Base-by-base conservation (phyloP, 2,113 vertebrate species). In the Zosterops lateralis region DNA sequence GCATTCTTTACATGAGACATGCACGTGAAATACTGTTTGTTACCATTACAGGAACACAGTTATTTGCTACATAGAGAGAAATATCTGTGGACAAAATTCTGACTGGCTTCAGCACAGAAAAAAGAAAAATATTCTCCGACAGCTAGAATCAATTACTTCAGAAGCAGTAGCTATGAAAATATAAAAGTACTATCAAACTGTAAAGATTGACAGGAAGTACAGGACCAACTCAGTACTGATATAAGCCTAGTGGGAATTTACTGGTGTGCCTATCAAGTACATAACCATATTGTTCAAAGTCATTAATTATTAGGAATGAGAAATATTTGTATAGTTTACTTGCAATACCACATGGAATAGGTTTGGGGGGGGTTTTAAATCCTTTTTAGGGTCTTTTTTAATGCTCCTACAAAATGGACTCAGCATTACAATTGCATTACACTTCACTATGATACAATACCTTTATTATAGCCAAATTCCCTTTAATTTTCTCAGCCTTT, bases 401-500 rank as follows among this genome's bases (percentile, higher is more conserved):
- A 84, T 73, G 58, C 82, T 89, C 20, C 66, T 84, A 50, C 54
- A 82, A 92, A 89, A 87, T 14, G 40, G 45, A 84, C 66, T 87
- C 70, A 84, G 62, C 42, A n/a, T 76, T 62, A 83, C 38, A 66
- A 87, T n/a, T 76, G 70, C 3, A 3, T 79, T 76, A 73, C 29
- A 83, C 42, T 84, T 93, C 74, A 93, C 62, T 92, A 66, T 84
- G 73, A 96, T 87, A 89, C 62, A 96, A 78, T 73, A 82, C 58
- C 67, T 66, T 95, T 93, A 93, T 89, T 83, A 93, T 15, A 93
- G 71, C 29, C 62, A 96, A 91, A 87, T 91, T 87, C 84, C 45
- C 38, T 89, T 84, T 91, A 93, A 93, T 94, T 91, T 95, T 90
- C 89, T 92, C 56, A 73, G 89, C 58, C 78, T 92, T 82, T 54